Percentiles rank a stretch among this genome's conserved stretches.
phyloP scores from a whole-genome alignment of 2,113 vertebrate genomes.

The Cheirogaleus medius region DNA sequence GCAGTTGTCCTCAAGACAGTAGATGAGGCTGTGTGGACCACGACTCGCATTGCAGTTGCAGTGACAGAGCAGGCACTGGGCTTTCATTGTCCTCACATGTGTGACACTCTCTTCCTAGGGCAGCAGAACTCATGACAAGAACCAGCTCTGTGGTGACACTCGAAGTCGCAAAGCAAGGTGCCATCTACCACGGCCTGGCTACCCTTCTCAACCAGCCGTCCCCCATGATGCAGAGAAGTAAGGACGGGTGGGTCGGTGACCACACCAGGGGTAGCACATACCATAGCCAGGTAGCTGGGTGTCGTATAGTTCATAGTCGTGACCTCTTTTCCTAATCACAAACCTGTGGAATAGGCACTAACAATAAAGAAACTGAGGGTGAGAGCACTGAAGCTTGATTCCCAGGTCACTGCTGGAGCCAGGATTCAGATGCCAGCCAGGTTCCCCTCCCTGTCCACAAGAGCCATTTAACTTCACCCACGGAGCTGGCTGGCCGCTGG shows the following conservation, averaged over 20 bases:
- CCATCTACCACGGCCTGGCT: conserved; percentile 97
- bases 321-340: background rate
- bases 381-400: accelerated
- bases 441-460: no score
- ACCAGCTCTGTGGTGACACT: conserved; percentile 98
- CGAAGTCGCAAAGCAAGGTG: conserved; percentile 98
- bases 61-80: accelerated
- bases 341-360: background rate
- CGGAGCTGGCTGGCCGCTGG: background rate
- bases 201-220: conserved; percentile 98
- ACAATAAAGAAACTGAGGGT: background rate
- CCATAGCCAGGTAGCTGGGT: no score
- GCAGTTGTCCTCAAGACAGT: no score
- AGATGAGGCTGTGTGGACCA: background rate
- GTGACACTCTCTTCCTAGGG: conserved; percentile 84
- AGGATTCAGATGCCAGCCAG: background rate
- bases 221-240: conserved; percentile 97
- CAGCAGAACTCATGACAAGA: conserved; percentile 99
- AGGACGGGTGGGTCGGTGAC: background rate
- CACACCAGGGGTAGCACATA: background rate
- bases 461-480: background rate
- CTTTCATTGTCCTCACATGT: background rate
- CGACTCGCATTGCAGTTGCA: accelerated
- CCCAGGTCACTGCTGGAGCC: no score
- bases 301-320: background rate